Conservation (phyloP, 2,113 vertebrate species). For the Apaloderma vittatum region DNA sequence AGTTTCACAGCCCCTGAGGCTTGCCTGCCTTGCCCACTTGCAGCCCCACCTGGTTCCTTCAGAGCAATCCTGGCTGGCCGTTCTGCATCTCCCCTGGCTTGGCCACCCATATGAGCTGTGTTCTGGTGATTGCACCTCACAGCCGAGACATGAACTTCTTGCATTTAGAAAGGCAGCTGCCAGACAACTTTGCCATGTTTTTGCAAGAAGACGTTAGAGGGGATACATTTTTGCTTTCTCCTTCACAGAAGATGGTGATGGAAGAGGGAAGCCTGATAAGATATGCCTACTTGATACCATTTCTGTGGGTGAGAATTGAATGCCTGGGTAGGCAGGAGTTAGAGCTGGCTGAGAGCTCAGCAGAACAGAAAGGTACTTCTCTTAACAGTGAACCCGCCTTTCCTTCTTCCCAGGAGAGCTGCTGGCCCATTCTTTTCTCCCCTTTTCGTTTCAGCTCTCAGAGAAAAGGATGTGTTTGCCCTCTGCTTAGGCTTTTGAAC, state of each 20-base stretch:
- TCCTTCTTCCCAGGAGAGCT: not conserved
- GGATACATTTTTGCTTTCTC: not conserved
- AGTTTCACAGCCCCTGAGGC: not conserved
- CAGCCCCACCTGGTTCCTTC: not conserved
- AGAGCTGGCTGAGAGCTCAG: not conserved
- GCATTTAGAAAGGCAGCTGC: not conserved
- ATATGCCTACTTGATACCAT: not conserved
- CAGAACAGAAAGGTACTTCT: not conserved
- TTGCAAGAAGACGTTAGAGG: not conserved
- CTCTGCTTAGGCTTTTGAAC: not conserved
- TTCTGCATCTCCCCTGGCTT: not conserved
- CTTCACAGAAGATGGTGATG: not conserved
- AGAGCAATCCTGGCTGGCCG: not conserved
- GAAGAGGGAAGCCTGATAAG: not conserved
- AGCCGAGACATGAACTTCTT: not conserved
- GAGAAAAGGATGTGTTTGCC: not conserved
- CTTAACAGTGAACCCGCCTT: not conserved
- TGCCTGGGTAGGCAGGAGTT: not conserved
- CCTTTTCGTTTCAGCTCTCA: not conserved
- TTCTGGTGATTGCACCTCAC: not conserved
- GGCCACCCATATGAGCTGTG: not conserved
- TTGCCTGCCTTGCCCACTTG: not conserved
- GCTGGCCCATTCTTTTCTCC: not conserved
- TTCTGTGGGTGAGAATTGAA: not conserved
- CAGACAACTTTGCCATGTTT: not conserved